Evolutionary conservation across 2,888 invertebrate species (phyloP).

Genomic region (Eilema sororculum): DNA sequence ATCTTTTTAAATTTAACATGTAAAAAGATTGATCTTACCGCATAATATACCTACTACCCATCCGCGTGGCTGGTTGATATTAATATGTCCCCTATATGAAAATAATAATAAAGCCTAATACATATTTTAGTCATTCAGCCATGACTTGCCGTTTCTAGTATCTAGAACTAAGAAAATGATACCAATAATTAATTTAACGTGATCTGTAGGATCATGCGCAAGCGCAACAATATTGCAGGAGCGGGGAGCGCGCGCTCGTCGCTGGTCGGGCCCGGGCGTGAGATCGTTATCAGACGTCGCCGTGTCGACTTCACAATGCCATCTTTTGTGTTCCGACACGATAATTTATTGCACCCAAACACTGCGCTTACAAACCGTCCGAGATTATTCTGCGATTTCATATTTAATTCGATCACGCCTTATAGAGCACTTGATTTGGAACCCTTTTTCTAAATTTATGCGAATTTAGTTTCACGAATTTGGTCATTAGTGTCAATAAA

Average conservation of each 20-base stretch:
- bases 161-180: conserved; percentile 9
- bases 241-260: conserved; percentile 38
- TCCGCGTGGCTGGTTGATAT: too few species aligned
- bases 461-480: conserved; percentile 22
- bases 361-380: conserved; percentile 73
- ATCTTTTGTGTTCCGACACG: conserved; percentile 84
- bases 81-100: too few species aligned
- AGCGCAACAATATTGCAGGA: conserved; percentile 38
- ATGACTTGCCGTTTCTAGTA: not conserved
- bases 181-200: conserved; percentile 28
- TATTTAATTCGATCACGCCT: conserved; percentile 67
- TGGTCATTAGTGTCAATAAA: conserved; percentile 1
- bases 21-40: not conserved
- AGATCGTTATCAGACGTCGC: conserved; percentile 81
- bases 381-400: conserved; percentile 72
- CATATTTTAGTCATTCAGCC: too few species aligned
- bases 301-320: conserved; percentile 81
- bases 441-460: conserved; percentile 34
- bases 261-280: conserved; percentile 52
- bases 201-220: conserved; percentile 35
- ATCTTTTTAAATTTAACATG: not conserved
- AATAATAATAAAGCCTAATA: too few species aligned
- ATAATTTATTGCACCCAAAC: conserved; percentile 83
- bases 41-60: too few species aligned
- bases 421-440: conserved; percentile 41